A percentile compares a stretch with the other conserved stretches of the same genome.
These are phyloP conservation scores for Drosophila anomalata DNA, from an alignment of 2,888 invertebrate genomes.

Conservation along the genomic window DNA sequence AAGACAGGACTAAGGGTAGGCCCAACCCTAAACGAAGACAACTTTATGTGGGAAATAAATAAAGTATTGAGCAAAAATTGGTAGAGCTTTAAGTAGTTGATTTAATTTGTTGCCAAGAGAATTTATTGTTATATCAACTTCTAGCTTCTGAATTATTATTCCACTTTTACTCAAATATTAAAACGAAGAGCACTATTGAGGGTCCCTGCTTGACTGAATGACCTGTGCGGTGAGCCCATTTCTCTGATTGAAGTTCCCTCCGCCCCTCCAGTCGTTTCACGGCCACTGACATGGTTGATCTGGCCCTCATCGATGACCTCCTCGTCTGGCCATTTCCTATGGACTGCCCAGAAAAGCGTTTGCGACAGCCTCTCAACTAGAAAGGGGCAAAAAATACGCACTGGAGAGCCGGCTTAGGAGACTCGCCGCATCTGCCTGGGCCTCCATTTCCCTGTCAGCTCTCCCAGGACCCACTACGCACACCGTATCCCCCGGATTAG, in stretches of 20 bases:
- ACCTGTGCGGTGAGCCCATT: conserved; percentile 16
- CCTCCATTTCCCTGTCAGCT: conserved; percentile 8
- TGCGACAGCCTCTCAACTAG: conserved; percentile 66
- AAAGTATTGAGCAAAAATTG: neutral
- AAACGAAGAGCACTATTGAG: neutral
- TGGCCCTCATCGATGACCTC: conserved; percentile 36
- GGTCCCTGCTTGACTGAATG: conserved; percentile 15
- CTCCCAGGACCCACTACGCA: conserved; percentile 10
- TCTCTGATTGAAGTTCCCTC: conserved; percentile 22
- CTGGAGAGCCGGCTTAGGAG: conserved; percentile 60
- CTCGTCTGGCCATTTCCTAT: conserved; percentile 49
- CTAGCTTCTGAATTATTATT: neutral
- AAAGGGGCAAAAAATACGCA: conserved; percentile 18
- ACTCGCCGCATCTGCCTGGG: conserved; percentile 13
- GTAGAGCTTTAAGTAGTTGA: neutral
- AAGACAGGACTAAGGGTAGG: conserved; percentile 1
- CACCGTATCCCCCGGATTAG: conserved; percentile 56
- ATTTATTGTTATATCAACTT: neutral
- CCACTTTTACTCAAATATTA: neutral
- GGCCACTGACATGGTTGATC: conserved; percentile 36
- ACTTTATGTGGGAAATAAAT: neutral
- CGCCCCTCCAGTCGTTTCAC: conserved; percentile 15
- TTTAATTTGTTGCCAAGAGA: neutral
- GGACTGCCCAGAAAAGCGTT: conserved; percentile 44
- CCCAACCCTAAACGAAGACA: neutral